Conservation (phyloP, 2,888 invertebrate genomes). For the Lacanobia wlatinum region DNA sequence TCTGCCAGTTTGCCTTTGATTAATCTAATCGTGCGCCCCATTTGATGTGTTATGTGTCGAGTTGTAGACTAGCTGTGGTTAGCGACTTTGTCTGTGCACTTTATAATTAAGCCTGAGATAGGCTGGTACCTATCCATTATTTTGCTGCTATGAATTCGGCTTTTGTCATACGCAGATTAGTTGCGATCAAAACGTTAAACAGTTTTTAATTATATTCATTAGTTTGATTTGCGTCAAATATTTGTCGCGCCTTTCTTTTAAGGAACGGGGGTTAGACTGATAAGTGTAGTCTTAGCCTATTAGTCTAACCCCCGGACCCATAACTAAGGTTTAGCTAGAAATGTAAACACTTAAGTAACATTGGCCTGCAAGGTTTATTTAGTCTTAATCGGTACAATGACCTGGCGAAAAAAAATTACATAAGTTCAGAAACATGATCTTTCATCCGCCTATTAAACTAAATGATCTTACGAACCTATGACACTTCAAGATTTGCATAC, state of each 20-base stretch:
- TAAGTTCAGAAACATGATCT: neutral
- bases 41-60: constrained; percentile 16
- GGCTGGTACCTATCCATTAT: too few species aligned
- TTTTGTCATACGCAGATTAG: neutral
- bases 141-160: neutral
- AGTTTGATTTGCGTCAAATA: too few species aligned
- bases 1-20: constrained; percentile 43
- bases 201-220: too few species aligned
- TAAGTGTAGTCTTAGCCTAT: too few species aligned
- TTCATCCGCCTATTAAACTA: neutral
- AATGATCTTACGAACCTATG: neutral
- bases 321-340: too few species aligned
- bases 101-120: neutral
- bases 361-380: neutral
- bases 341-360: neutral
- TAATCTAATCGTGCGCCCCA: constrained; percentile 46
- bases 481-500: constrained; percentile 24
- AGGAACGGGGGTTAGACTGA: too few species aligned
- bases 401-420: too few species aligned
- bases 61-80: neutral
- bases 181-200: too few species aligned
- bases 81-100: neutral
- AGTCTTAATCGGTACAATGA: neutral
- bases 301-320: too few species aligned
- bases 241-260: too few species aligned